Evolutionary conservation across 2,797 vertebrate genomes (phyloP), one percentile per base, ranked within the genome.

Genomic region (Manis pentadactyla): DNA sequence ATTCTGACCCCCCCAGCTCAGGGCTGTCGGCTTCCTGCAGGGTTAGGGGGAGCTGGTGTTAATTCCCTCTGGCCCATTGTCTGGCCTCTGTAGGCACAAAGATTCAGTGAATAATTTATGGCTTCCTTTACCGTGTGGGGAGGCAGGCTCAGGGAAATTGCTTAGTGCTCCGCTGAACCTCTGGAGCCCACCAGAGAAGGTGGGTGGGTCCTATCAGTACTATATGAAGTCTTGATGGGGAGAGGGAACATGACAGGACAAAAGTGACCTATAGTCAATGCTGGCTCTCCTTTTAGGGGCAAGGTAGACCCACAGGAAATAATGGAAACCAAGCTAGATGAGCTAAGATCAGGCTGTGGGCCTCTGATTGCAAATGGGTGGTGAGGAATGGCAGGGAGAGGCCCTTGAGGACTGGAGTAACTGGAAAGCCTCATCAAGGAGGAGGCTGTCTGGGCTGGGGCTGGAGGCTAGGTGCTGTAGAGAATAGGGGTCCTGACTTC

Each of bases 101-200:
- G 91, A 83, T 59, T 1, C 39, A 14, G 87, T 97, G 94, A 97
- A 97, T 97, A 96, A 97, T 97, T 95, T 90, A 97, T 96, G 71
- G 34, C 34, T 92, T 66, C 86, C 94, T 71, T 94, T 17, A 11
- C 7, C 1, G 31, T n/a, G 0, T 73, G 74, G 86, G 69, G 82
- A 96, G 90, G 68, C 39, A 64, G 84, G 42, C 95, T 93, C 37
- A 25, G 46, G 63, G 96, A 94, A 94, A 92, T 57, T 83, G 92
- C 96, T 90, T 46, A 51, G 25, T 55, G 78, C 37, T 96, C 74
- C 46, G 63, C 39, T 49, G 51, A 68, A 88, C 61, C 85, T 90
- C 90, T 93, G 85, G 57, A 64, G 23, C 66, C 87, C 39, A 19
- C 71, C 73, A 85, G 89, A 86, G 61, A 84, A 87, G 55, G 63